Evolutionary conservation across 2,113 vertebrate species (phyloP), one percentile per base, ranked within the genome.

Genomic region (Donacobius atricapilla): DNA sequence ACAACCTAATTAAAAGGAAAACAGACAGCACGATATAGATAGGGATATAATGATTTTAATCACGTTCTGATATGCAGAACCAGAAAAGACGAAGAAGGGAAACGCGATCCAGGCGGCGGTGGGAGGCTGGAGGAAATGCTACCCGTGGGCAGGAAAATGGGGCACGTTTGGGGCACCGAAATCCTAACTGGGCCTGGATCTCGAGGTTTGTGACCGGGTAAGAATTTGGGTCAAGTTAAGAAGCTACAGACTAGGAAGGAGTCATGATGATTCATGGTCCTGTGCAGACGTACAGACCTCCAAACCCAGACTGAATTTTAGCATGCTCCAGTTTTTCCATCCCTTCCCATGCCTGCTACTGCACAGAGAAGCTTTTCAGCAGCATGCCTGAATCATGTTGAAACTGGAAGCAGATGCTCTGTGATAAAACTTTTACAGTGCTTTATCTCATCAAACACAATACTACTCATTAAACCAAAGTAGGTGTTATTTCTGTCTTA

Each of bases 1-100:
- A 97, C 97, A 98, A 98, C 97, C 97, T 98, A 98, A 98, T 98
- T 98, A 98, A 97, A 98, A 97, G 92, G 97, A 97, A 97, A 97
- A 97, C 92, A 97, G 98, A 97, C 83, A 96, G 94, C 91, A 92
- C 92, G 96, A 97, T 97, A 94, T 96, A 98, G 97, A 97, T 97
- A 96, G 94, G 94, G 89, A 84, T 95, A 94, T 92, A 97, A 97
- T 89, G 93, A 97, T 96, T 96, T 93, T 95, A 95, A 97, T 96
- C 97, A 96, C 91, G 75, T 94, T 90, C 89, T 56, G 65, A 94
- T 93, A 83, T 15, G 66, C 58, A 81, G 92, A 84, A 79, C 64
- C 83, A 60, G 75, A 78, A 45, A 77, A 77, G 84, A 60, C 2
- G 0, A 72, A 81, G 68, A 63, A 87, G 64, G 65, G 53, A 90